phyloP scores from a whole-genome alignment of 2,113 vertebrate genomes.

The Artemisiospiza belli region DNA sequence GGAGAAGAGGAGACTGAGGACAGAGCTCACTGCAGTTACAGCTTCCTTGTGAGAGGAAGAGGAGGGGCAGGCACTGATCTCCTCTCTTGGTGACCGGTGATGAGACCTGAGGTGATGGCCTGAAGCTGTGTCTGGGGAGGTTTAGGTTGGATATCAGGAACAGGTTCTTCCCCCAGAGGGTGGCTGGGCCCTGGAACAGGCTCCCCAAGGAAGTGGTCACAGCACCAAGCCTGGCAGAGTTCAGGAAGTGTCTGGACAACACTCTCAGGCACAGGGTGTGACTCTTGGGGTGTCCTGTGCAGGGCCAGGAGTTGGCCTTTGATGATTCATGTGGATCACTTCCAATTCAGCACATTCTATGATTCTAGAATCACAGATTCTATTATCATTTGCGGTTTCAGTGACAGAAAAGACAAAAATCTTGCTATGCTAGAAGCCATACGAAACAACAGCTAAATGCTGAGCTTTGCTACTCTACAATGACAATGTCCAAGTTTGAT shows the following conservation, averaged over 20 bases:
- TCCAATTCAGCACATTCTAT: neutral
- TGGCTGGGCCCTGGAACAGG: neutral
- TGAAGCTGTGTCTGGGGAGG: neutral
- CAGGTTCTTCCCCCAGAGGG: neutral
- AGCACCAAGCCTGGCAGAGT: neutral
- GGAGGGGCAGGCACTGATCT: neutral
- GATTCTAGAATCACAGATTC: neutral
- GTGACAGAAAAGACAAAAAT: neutral
- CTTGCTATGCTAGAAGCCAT: neutral
- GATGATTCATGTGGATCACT: neutral
- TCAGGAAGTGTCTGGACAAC: neutral
- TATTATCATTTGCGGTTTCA: neutral
- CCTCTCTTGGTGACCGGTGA: neutral
- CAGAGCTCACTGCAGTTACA: neutral
- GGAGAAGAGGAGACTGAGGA: neutral
- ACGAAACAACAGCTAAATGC: neutral
- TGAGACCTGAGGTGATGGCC: fast-evolving
- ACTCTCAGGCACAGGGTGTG: fast-evolving
- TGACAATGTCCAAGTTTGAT: neutral
- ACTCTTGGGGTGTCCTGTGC: neutral
- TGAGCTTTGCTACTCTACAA: neutral
- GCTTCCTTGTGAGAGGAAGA: fast-evolving
- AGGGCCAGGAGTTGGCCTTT: neutral
- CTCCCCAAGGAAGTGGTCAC: neutral
- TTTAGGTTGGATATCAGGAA: fast-evolving